These are phyloP conservation scores for Heptranchias perlo DNA, from an alignment of 2,113 vertebrate species.

Conservation along the genomic window DNA sequence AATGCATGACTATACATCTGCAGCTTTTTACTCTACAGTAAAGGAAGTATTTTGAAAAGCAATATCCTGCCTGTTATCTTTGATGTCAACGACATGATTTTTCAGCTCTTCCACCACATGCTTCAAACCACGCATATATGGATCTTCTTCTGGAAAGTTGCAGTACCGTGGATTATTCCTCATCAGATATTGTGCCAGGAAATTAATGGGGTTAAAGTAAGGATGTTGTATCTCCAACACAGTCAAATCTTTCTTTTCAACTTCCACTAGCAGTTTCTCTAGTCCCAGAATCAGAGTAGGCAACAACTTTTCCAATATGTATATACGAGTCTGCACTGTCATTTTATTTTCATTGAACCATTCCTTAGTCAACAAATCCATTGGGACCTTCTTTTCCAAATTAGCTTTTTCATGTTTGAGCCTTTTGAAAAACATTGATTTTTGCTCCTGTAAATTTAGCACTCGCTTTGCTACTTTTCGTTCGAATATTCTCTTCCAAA, in stretches of 20 bases:
- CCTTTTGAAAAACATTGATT: slow-evolving; percentile 42
- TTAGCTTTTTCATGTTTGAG: slow-evolving; percentile 51
- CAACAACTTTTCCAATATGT: slow-evolving; percentile 64
- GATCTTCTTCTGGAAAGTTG: slow-evolving; percentile 41
- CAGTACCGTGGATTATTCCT: slow-evolving; percentile 55
- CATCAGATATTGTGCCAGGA: slow-evolving; percentile 67
- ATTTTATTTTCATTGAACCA: slow-evolving; percentile 55
- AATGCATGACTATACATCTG: neutral
- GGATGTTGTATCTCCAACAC: slow-evolving; percentile 41
- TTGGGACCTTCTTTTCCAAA: slow-evolving; percentile 42
- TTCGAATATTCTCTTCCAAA: slow-evolving; percentile 54
- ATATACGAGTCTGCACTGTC: slow-evolving; percentile 49
- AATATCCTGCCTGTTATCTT: slow-evolving; percentile 54
- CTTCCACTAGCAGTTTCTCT: slow-evolving; percentile 56
- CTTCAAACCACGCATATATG: slow-evolving; percentile 56
- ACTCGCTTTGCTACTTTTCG: slow-evolving; percentile 54
- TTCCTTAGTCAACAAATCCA: slow-evolving; percentile 53
- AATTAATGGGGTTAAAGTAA: slow-evolving; percentile 56
- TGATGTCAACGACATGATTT: slow-evolving; percentile 45
- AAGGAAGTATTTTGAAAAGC: slow-evolving; percentile 19
- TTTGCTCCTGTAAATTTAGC: slow-evolving; percentile 51
- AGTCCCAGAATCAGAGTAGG: slow-evolving; percentile 61
- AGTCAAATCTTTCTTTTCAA: slow-evolving; percentile 55
- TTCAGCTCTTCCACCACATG: slow-evolving; percentile 53
- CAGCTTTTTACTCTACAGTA: neutral